Base-by-base conservation (phyloP, 2,113 vertebrate species). In the Lota lota region DNA sequence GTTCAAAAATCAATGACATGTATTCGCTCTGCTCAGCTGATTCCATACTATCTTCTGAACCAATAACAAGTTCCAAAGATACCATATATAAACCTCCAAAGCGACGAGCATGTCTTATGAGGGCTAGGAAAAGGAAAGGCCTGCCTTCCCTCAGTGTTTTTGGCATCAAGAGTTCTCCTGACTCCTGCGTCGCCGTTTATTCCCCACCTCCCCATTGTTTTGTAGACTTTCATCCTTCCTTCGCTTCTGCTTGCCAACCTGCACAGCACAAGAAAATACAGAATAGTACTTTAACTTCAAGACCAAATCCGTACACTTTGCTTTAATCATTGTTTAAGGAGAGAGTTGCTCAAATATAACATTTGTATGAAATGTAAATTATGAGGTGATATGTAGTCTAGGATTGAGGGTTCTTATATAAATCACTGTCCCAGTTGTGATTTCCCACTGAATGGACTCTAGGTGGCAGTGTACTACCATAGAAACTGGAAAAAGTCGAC, bases 161-260 rank as follows among this genome's bases (percentile, higher is more conserved):
- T 70, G 21, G 36, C 76, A 75, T 66, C 74, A 89, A 0, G 61
- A 66, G 68, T 80, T 69, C 22, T 93, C 90, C 76, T 88, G 83
- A 82, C 90, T 93, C 68, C 73, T 83, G 57, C 90, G 78, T 4
- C 83, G 81, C 3, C 82, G 84, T 72, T 92, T 93, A 33, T 77
- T 71, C 74, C 77, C 72, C 69, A 84, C 15, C 24, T 83, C 85
- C 17, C 84, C 67, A 77, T 79, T 36, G 33, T 66, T 76, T 65
- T 67, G 78, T 24, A 7, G 5, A 57, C 74, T 69, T 0, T 89
- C 87, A 11, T 91, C 83, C 24, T 79, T 70, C 71, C 73, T 89
- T 79, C 83, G 90, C 80, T 88, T 93, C 7, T 36, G 73, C 75
- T 57, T 87, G 53, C 78, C 84, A 24, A 73, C 75, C 91, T 93